Evolutionary conservation across 2,797 vertebrate species (phyloP), one percentile per base, ranked within the genome.

Genomic region (Protonibea diacanthus): DNA sequence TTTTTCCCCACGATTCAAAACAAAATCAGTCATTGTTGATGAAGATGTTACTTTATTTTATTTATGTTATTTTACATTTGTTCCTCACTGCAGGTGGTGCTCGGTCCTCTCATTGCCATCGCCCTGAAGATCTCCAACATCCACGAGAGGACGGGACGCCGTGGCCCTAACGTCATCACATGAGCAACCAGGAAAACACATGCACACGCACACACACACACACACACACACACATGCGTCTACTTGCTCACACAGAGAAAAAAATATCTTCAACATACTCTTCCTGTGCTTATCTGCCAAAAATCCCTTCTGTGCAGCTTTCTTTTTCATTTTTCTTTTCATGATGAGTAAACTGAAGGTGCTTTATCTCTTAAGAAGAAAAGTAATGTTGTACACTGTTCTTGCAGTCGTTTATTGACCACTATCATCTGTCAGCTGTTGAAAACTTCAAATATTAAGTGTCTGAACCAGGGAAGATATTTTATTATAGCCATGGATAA

Each of bases 121-220:
- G 98, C 98, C 12, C 94, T 99, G 90, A 99, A 99, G 94, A 96
- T 99, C 92, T 99, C 98, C 73, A 96, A 97, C 94, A 97, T 99
- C 89, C 98, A 99, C 0, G 98, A 99, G 94, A 95, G 97, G 89
- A 99, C 97, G 0, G 97, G 97, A 81, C 96, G 97, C 60, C 96
- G 95, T 44, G 98, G 98, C 63, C 98, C 98, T 13, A 99, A 96
- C 0, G 94, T 99, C 87, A 99, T 99, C 95, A 99, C 97, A 95
- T 99, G 96, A 99, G 92, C 70, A 51, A 76, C 96, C 92, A 96
- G 95, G 89, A 96, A 94, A 96, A 76, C 59, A 55, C 79, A 52
- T 2, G 20, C 58, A 33, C 48, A 38, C 52, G 29, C 59, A 42
- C 25, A 72, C 61, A 76, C 56, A 78, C 79, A 52, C 2, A 13